Base-by-base conservation (phyloP, 2,113 vertebrate species). In the Motacilla tschutschensis region DNA sequence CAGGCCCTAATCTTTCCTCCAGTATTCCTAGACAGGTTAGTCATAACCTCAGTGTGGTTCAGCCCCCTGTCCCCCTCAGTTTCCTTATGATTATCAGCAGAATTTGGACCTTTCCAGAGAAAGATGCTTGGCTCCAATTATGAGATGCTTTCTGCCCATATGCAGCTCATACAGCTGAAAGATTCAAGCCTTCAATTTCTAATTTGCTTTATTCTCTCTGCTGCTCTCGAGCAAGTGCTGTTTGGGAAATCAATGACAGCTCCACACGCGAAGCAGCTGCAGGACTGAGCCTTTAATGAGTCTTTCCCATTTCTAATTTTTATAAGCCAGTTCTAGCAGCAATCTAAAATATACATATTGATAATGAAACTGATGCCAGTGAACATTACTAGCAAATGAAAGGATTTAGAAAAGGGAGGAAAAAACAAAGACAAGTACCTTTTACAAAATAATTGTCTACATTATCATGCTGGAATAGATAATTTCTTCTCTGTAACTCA, bases 151-250 rank as follows among this genome's bases (percentile, higher is more conserved):
- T 88, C 83, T 2, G 3, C 43, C 74, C 43, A 10, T 31, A 11
- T 60, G 55, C 26, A 77, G 48, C 60, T 41, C 3, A 1, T 20
- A 67, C 24, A 81, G 63, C 80, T 69, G 66, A 79, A 75, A 78
- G 40, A 70, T 44, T 73, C 55, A 62, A 41, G 67, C 57, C 78
- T 86, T 71, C 67, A 47, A 2, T 84, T 85, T 88, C 90, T 90
- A 40, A 90, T 91, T 91, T 82, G 57, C 81, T 91, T 93, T 86
- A 63, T 92, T 91, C 71, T 90, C 59, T 63, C 12, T 84, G 76
- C 74, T 70, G 59, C 78, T 84, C 22, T 47, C 64, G 66, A 90
- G 90, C 88, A 86, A 83, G 80, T 91, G 86, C 76, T 93, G 59
- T 71, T 79, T 73, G 55, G 59, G 64, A 73, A 86, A 88, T 94